A percentile compares a stretch with the other conserved stretches of the same genome.
Conservation (phyloP, 2,113 vertebrate genomes). For the Eubucco bourcierii region DNA sequence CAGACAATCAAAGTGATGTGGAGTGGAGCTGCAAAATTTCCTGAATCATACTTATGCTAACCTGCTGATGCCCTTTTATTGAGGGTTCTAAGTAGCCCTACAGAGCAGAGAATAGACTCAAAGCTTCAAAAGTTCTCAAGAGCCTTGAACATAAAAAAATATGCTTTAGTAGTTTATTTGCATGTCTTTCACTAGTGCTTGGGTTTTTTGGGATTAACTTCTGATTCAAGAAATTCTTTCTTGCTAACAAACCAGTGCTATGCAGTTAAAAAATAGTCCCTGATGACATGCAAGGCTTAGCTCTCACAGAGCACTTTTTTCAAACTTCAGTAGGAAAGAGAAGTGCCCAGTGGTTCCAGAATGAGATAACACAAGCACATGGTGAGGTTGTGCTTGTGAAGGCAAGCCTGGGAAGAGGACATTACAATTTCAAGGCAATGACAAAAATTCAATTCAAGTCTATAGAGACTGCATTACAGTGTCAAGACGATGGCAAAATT, state of each 20-base stretch:
- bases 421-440: conserved; percentile 82
- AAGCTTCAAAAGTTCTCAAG: neutral
- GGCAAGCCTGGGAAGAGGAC: conserved; percentile 76
- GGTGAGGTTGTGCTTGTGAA: conserved; percentile 67
- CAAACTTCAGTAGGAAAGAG: conserved; percentile 34
- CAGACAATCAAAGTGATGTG: neutral
- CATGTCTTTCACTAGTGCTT: neutral
- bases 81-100: neutral
- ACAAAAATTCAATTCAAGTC: conserved; percentile 82
- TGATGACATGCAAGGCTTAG: conserved; percentile 20
- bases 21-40: neutral
- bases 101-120: neutral
- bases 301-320: conserved; percentile 22
- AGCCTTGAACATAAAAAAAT: neutral
- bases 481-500: conserved; percentile 81
- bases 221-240: neutral
- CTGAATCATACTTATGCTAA: neutral
- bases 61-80: neutral
- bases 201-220: conserved; percentile 13
- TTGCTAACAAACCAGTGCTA: neutral
- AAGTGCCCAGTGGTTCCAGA: conserved; percentile 40
- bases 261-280: conserved; percentile 52
- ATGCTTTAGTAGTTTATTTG: neutral
- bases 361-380: conserved; percentile 31
- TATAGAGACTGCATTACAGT: conserved; percentile 81